Percentiles rank a stretch among this genome's conserved stretches.
Conservation (phyloP, 2,888 invertebrate genomes). For the Drosophila mettleri region DNA sequence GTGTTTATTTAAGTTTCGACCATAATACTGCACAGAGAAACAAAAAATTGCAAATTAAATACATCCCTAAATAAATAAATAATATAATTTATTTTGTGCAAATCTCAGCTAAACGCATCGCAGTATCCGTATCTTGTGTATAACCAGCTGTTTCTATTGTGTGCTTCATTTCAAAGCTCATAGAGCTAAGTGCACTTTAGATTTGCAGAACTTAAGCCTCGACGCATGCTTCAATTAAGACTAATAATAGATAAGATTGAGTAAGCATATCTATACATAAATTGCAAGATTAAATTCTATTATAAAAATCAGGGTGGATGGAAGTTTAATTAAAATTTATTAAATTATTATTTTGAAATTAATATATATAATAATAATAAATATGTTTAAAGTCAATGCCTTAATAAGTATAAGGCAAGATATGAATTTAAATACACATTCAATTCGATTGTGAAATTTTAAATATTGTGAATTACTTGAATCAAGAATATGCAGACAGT, state of each 20-base stretch:
- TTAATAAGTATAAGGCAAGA: background rate
- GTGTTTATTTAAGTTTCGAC: slow-evolving; percentile 1
- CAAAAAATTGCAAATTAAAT: background rate
- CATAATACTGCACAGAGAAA: background rate
- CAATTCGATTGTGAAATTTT: background rate
- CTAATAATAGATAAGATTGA: background rate
- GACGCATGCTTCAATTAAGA: background rate
- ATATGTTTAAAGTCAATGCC: no score
- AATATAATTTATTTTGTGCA: background rate
- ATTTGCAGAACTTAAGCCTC: background rate
- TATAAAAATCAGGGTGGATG: no score
- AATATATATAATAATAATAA: no score
- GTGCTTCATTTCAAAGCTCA: no score
- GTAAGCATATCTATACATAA: no score
- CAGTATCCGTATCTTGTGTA: no score
- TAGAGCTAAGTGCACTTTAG: background rate
- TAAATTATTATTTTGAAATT: no score
- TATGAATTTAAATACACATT: background rate
- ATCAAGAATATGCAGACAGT: no score
- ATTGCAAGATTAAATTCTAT: no score
- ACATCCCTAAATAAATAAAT: background rate
- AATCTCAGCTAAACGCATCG: background rate
- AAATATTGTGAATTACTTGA: background rate
- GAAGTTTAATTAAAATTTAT: no score
- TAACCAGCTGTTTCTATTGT: no score